Evolutionary conservation across 2,797 vertebrate species (phyloP), one percentile per base, ranked within the genome.

Genomic region (Spinibarbus caldwelli): DNA sequence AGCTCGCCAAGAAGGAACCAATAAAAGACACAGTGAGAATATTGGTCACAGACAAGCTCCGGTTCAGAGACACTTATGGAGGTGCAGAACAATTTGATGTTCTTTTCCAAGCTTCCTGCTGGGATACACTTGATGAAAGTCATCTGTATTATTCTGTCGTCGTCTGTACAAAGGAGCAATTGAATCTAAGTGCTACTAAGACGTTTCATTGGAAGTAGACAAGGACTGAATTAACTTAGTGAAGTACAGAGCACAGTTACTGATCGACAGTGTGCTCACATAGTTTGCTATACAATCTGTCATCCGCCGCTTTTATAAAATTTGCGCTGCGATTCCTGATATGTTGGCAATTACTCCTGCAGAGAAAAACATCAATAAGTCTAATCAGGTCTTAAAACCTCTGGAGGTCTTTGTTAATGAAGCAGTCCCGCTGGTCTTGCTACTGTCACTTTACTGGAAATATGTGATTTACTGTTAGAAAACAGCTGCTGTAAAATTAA

Each of bases 21-120:
- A 84, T 84, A 57, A 68, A 84, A 77, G 47, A 26, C 26, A 83
- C 8, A 83, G 47, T 45, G 26, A 83, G 67, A 75, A 49, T 41
- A 78, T 34, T 81, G 79, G 41, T 83, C 73, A 83, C 85, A 76
- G 62, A 52, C 64, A 64, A 38, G 72, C 75, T 86, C 45, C 29
- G 31, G 78, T 84, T 86, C 77, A 49, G 54, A 73, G 26, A 70
- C n/a, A 47, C 75, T 79, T 73, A 64, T 72, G 43, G 47, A 52
- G 75, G 66, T 78, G 66, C 41, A 84, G 75, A 78, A 49, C 75
- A 78, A 84, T 84, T 78, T 78, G 47, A 78, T 67, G 64, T 78
- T 83, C 57, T 76, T 84, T 76, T 31, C 47, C 67, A 68, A 52
- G 36, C n/a, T 68, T 78, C 75, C 75, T 78, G 64, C 83, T 59